A percentile compares a stretch with the other conserved stretches of the same genome.
These are phyloP conservation scores for Cydia fagiglandana DNA, from an alignment of 1,140 invertebrate species.

Conservation along the genomic window DNA sequence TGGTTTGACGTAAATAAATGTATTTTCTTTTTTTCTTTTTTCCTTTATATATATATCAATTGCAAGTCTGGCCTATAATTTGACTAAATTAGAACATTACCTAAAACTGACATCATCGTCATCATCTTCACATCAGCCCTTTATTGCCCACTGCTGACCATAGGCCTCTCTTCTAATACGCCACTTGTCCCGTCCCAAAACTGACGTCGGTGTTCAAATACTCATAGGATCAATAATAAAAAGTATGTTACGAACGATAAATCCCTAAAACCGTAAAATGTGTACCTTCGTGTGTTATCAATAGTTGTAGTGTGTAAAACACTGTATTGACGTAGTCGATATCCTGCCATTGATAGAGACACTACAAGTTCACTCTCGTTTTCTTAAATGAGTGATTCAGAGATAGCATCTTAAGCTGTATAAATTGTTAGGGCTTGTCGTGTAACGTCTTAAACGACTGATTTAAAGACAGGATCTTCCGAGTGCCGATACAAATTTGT, in stretches of 20 bases:
- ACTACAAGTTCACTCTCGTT: background rate
- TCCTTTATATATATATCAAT: background rate
- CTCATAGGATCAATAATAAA: no score
- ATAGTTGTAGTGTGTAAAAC: background rate
- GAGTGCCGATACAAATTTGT: conserved; percentile 59
- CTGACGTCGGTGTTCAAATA: background rate
- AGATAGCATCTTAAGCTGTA: background rate
- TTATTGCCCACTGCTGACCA: no score
- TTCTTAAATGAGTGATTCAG: conserved; percentile 3
- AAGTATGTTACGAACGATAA: no score
- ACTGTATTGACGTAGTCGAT: background rate
- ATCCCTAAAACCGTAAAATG: no score
- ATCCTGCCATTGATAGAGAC: background rate
- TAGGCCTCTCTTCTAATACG: no score
- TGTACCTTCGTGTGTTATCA: background rate
- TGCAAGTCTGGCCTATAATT: background rate
- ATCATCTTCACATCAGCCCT: no score
- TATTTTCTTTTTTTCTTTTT: no score
- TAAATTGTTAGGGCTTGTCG: background rate
- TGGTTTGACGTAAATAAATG: no score
- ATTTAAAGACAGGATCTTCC: conserved; percentile 27
- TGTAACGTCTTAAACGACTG: conserved; percentile 14
- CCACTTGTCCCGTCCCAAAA: no score
- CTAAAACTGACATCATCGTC: no score
- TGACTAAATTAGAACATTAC: background rate